Percentiles rank a stretch among this genome's conserved stretches.
phyloP scores from a whole-genome alignment of 1,140 invertebrate genomes.

The Lethrus apterus region DNA sequence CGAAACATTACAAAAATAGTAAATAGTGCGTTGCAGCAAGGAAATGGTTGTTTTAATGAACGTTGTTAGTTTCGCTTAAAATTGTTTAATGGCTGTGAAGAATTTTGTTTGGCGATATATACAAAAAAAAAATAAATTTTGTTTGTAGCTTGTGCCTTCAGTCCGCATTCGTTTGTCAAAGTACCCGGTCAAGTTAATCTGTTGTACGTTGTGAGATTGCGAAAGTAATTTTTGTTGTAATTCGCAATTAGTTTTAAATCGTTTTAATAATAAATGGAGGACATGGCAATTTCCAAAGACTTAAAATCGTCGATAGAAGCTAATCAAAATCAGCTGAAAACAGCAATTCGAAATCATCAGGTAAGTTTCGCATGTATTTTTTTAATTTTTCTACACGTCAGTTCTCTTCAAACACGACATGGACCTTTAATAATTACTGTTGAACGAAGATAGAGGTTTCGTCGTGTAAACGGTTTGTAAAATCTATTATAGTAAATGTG shows the following conservation, averaged over 20 bases:
- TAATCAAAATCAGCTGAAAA: constrained; percentile 57
- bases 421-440: neutral
- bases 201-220: constrained; percentile 7
- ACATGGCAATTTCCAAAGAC: constrained; percentile 57
- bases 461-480: too few species aligned
- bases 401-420: constrained; percentile 6
- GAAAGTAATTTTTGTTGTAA: constrained; percentile 8
- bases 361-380: constrained; percentile 42
- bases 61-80: neutral
- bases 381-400: constrained; percentile 24
- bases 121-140: too few species aligned
- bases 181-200: constrained; percentile 11
- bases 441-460: neutral
- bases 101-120: neutral
- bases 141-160: constrained; percentile 12
- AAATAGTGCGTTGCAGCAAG: too few species aligned
- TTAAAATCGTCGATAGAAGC: constrained; percentile 55
- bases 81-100: neutral
- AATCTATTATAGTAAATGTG: too few species aligned
- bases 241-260: neutral
- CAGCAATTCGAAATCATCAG: constrained; percentile 60
- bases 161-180: constrained; percentile 14
- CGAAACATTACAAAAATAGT: constrained; percentile 6
- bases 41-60: too few species aligned
- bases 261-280: constrained; percentile 30